Base-by-base conservation (phyloP, 2,797 vertebrate genomes). In the Scyliorhinus canicula region DNA sequence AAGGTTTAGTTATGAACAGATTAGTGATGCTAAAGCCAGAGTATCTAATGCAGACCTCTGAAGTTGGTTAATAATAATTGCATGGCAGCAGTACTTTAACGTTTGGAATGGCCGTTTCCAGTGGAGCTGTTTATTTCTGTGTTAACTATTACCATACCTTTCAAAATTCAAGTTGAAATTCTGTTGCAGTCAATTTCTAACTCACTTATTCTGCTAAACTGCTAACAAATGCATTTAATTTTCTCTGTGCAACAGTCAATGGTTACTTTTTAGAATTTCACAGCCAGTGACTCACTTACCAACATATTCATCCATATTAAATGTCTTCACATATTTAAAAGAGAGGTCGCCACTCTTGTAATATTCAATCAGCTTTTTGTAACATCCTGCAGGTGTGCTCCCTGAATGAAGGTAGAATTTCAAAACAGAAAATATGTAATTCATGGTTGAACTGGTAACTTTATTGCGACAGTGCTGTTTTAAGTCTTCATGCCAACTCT, bases 261-360 rank as follows among this genome's bases (percentile, higher is more conserved):
- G 63, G 65, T n/a, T 95, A 44, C 35, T 28, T 19, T 71, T 0
- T 82, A 95, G 44, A 91, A 65, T 65, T 65, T 65, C 57, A 91
- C 35, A 63, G 16, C 2, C 63, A 91, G 40, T 26, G 21, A 91
- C n/a, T 26, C 7, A 65, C 98, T 96, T 96, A 97, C 97, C 98
- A 95, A 98, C 98, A 95, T 98, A 98, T 95, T 98, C 98, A 96
- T 98, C 98, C 98, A 98, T 98, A 95, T 98, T 98, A 96, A 98
- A 98, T 19, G 98, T 98, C 96, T 98, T 98, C 74, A 98, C 98
- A 44, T 98, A 97, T 96, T 97, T 98, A 97, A 98, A 98, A 74
- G 97, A 98, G 14, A 98, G 96, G 95, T 98, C 96, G 95, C 98
- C 98, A 50, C 96, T 97, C 95, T 97, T 98, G 96, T 98, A 97